Conservation (phyloP, 2,113 vertebrate species). For the Strigops habroptila region DNA sequence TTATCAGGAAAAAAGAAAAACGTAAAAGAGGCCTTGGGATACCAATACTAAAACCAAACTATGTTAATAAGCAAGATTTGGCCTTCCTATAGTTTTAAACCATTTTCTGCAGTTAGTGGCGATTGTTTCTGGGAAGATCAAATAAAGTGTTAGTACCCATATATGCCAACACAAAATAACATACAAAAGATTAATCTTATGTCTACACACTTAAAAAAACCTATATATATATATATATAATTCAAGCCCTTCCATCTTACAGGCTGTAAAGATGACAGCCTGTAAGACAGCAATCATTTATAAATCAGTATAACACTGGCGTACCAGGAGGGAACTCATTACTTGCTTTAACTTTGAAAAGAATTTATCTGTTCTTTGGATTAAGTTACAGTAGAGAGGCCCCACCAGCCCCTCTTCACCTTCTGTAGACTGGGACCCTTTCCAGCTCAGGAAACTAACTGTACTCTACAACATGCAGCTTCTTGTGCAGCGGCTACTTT, state of each 20-base stretch:
- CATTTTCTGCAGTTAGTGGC: neutral
- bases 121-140: neutral
- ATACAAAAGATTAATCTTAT: neutral
- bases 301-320: neutral
- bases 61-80: neutral
- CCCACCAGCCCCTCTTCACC: neutral
- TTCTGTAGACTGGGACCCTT: neutral
- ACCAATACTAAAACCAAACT: neutral
- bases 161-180: neutral
- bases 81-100: neutral
- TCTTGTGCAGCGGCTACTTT: neutral
- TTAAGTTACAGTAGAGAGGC: neutral
- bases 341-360: slow-evolving; percentile 45
- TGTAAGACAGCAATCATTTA: neutral
- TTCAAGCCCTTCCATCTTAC: neutral
- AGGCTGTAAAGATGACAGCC: neutral
- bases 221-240: neutral
- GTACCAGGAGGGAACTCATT: neutral
- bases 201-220: neutral
- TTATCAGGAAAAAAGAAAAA: neutral
- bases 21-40: neutral
- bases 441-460: neutral
- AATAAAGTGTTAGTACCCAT: neutral
- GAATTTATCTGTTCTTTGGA: slow-evolving; percentile 3
- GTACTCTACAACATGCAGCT: neutral